These are phyloP conservation scores for Sus scrofa DNA, from an alignment of 2,113 vertebrate species.

Conservation along the genomic window T2T-Sscrofa CM000824.6:75124501-75125000, in stretches of 20 bases:
- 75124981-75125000: neutral
- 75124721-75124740: neutral
- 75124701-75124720: neutral
- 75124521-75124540: neutral
- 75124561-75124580: neutral
- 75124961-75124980: neutral
- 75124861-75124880: neutral
- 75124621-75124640: neutral
- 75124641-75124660: neutral
- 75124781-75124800: neutral
- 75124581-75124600: neutral
- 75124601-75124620: neutral
- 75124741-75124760: neutral
- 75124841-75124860: neutral
- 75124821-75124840: neutral
- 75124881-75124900: neutral
- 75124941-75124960: neutral
- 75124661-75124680: conserved; percentile 3
- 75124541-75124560: neutral
- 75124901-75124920: neutral
- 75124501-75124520: neutral
- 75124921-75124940: neutral
- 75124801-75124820: neutral
- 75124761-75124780: neutral
- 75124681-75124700: neutral